phyloP scores from a whole-genome alignment of 1,140 invertebrate species.

The Euborellia annulipes region DNA sequence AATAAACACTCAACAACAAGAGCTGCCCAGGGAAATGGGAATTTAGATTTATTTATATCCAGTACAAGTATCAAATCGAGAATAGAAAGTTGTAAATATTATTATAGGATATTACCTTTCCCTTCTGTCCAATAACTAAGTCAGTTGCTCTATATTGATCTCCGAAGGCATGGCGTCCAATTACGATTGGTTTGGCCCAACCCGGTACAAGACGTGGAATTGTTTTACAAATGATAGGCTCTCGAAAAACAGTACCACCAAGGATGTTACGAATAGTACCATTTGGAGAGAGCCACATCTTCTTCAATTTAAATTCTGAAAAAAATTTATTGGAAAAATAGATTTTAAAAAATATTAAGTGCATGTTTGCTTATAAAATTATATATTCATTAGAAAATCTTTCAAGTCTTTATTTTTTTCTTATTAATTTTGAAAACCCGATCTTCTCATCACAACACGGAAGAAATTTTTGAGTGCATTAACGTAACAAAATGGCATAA shows the following conservation, averaged over 20 bases:
- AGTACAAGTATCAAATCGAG: too few relatives aligned
- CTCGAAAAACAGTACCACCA: slow-evolving; percentile 78
- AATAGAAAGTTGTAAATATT: too few relatives aligned
- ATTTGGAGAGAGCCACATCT: slow-evolving; percentile 86
- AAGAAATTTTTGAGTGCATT: too few relatives aligned
- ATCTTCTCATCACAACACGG: too few relatives aligned
- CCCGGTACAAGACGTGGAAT: slow-evolving; percentile 76
- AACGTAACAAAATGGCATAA: too few relatives aligned
- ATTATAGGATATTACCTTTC: too few relatives aligned
- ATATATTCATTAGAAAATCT: neutral
- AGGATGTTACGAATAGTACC: slow-evolving; percentile 84
- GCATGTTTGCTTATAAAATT: neutral
- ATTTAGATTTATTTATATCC: too few relatives aligned
- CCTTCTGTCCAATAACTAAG: slow-evolving; percentile 51
- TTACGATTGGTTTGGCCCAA: slow-evolving; percentile 65
- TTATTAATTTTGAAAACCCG: too few relatives aligned
- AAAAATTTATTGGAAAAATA: slow-evolving; percentile 17
- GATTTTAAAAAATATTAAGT: slow-evolving; percentile 8
- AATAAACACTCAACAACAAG: too few relatives aligned
- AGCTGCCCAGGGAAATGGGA: too few relatives aligned
- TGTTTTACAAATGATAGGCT: slow-evolving; percentile 77
- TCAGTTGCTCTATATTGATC: slow-evolving; percentile 87
- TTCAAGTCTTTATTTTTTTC: neutral
- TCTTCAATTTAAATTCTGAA: slow-evolving; percentile 78
- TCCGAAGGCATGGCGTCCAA: slow-evolving; percentile 78